Conservation (phyloP, 2,888 invertebrate species). For the Caprella mutica region DNA sequence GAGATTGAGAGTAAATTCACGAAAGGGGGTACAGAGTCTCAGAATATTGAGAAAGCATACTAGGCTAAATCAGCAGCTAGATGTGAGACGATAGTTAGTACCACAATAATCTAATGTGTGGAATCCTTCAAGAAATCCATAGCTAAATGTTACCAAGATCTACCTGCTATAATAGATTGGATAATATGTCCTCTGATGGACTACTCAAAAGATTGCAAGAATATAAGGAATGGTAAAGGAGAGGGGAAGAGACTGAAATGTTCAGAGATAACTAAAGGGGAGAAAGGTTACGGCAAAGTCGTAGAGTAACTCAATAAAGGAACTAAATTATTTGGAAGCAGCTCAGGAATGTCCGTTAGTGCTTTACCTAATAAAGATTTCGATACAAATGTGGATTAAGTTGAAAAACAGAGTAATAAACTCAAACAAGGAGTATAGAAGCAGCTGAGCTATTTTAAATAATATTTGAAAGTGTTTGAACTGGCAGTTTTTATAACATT, state of each 20-base stretch:
- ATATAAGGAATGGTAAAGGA: background rate
- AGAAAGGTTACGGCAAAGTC: constrained; percentile 5
- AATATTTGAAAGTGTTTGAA: background rate
- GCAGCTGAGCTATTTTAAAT: background rate
- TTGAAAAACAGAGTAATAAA: background rate
- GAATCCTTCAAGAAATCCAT: background rate
- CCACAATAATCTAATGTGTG: background rate
- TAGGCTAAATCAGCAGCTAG: constrained; percentile 1
- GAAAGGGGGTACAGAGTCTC: background rate
- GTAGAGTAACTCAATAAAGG: background rate
- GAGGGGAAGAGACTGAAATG: constrained; percentile 5
- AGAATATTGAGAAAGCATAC: background rate
- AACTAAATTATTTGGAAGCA: background rate
- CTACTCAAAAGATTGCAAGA: constrained; percentile 2
- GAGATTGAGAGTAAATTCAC: background rate
- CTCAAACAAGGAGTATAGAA: background rate
- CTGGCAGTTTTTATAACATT: background rate
- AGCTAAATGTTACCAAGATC: background rate
- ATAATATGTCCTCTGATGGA: background rate
- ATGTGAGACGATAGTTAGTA: constrained; percentile 7
- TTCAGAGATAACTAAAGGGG: background rate
- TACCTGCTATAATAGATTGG: background rate
- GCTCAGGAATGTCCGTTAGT: background rate
- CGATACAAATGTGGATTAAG: background rate
- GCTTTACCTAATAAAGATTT: background rate